Conservation (phyloP, 2,888 invertebrate genomes). For the Chaitophorus viminalis region DNA sequence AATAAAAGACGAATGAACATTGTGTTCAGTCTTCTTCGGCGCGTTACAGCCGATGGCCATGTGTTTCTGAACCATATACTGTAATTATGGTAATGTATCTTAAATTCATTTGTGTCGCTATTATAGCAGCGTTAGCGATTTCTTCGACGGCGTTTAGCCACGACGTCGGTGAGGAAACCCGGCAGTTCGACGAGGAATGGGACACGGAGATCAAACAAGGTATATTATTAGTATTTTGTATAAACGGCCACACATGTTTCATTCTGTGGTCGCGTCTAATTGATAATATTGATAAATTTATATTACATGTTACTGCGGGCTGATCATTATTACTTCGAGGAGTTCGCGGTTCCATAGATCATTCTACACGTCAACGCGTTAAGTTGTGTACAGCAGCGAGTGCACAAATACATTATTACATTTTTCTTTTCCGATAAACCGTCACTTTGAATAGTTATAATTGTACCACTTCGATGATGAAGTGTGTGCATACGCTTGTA, state of each 20-base stretch:
- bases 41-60: background rate
- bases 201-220: conserved; percentile 10
- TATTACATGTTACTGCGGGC: background rate
- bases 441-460: no score
- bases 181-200: background rate
- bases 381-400: background rate
- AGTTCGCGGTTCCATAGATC: background rate
- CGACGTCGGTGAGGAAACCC: background rate
- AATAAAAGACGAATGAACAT: background rate
- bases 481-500: no score
- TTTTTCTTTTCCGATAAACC: no score
- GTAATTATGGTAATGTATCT: no score
- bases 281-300: no score
- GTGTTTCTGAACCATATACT: background rate
- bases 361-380: background rate
- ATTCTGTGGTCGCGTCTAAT: background rate
- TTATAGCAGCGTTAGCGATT: background rate
- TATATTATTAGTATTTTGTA: background rate
- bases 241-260: background rate
- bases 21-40: conserved; percentile 34
- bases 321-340: background rate
- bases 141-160: background rate
- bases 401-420: no score
- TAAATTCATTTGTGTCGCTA: background rate
- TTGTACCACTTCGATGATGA: no score